Percentiles rank a stretch among this genome's conserved stretches.
Conservation (phyloP, 2,888 invertebrate species). For the Andrena flavipes region DNA sequence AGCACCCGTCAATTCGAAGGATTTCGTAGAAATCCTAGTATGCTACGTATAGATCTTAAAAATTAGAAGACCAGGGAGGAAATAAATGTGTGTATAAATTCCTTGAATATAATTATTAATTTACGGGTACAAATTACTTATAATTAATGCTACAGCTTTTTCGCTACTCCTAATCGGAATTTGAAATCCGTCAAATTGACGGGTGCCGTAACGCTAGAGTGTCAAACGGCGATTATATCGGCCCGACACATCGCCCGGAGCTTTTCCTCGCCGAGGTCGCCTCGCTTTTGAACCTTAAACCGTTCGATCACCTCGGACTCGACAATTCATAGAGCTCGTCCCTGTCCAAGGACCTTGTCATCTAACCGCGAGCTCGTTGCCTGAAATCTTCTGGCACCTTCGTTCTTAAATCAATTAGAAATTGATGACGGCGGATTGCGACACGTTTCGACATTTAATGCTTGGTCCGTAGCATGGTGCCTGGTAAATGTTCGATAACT, state of each 20-base stretch:
- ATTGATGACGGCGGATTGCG: not conserved
- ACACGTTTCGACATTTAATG: not conserved
- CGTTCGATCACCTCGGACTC: not conserved
- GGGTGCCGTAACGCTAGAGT: not conserved
- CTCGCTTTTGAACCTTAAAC: conserved; percentile 23
- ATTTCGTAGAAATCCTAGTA: no score
- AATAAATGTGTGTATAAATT: no score
- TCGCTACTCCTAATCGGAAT: no score
- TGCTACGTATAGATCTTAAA: no score
- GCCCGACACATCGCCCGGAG: not conserved
- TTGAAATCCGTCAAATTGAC: no score
- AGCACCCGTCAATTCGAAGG: no score
- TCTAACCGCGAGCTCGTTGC: not conserved
- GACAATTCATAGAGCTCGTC: not conserved
- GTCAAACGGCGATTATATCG: not conserved
- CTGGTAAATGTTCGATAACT: not conserved
- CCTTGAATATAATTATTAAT: no score
- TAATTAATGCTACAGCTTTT: no score
- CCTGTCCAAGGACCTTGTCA: conserved; percentile 21
- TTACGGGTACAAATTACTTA: no score
- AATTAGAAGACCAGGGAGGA: no score
- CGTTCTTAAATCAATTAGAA: not conserved
- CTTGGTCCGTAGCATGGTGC: not conserved
- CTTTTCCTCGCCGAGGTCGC: conserved; percentile 1
- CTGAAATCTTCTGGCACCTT: not conserved